A percentile compares a stretch with the other conserved stretches of the same genome.
phyloP scores from a whole-genome alignment of 2,888 invertebrate species.

The Onchidella celtica region DNA sequence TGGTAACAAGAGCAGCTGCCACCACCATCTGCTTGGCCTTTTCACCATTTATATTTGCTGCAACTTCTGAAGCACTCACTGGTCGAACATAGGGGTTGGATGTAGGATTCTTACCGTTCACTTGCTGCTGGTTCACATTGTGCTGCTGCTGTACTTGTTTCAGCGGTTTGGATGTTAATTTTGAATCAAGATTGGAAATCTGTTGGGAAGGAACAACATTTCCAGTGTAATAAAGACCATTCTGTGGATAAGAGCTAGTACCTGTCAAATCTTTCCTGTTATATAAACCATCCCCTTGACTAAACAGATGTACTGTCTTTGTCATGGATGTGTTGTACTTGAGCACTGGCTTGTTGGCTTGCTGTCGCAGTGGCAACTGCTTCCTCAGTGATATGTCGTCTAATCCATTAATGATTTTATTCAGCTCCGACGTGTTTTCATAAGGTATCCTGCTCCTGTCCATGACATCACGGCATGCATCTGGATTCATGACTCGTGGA shows the following conservation, averaged over 20 bases:
- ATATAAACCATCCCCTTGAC: slow-evolving; percentile 58
- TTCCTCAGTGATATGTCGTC: slow-evolving; percentile 71
- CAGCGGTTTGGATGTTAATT: not conserved
- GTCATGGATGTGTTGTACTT: slow-evolving; percentile 67
- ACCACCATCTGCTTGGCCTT: slow-evolving; percentile 21
- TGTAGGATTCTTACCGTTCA: not conserved
- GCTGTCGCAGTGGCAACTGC: slow-evolving; percentile 71
- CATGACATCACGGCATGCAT: slow-evolving; percentile 25
- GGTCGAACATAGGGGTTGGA: slow-evolving; percentile 72
- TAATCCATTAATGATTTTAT: slow-evolving; percentile 50
- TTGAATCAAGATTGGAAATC: not conserved
- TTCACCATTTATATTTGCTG: slow-evolving; percentile 18
- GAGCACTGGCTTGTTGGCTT: slow-evolving; percentile 69
- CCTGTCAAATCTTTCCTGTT: slow-evolving; percentile 23
- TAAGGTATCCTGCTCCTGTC: slow-evolving; percentile 17
- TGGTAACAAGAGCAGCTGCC: slow-evolving; percentile 20
- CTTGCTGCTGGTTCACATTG: not conserved
- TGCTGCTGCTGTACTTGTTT: not conserved
- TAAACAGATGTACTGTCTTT: slow-evolving; percentile 66
- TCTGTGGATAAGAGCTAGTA: not conserved
- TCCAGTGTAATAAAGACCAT: slow-evolving; percentile 24
- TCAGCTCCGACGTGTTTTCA: not conserved
- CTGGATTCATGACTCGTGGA: slow-evolving; percentile 32
- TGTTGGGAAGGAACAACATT: not conserved
- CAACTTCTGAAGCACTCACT: slow-evolving; percentile 74